Evolutionary conservation across 2,888 invertebrate genomes (phyloP).

Genomic region (Notodromas monacha): DNA sequence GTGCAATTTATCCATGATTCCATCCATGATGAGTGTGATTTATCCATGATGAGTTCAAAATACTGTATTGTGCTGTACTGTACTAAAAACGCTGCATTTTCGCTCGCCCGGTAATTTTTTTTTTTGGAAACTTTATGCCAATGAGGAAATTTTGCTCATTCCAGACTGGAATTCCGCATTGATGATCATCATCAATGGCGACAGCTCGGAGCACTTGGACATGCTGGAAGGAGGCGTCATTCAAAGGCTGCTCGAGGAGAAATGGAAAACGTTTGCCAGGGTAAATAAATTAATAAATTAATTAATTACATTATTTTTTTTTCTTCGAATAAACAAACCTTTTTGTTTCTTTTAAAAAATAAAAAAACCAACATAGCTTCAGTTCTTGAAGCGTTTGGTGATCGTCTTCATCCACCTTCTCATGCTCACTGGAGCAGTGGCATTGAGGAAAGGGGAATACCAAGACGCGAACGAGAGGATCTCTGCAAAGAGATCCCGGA

Average conservation of each 20-base stretch:
- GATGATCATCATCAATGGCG: slow-evolving; percentile 85
- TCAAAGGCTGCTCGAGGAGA: slow-evolving; percentile 77
- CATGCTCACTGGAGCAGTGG: slow-evolving; percentile 59
- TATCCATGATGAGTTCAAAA: too few relatives aligned
- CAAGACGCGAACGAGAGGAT: background rate
- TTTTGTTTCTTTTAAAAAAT: background rate
- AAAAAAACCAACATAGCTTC: too few relatives aligned
- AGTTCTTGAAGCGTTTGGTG: slow-evolving; percentile 62
- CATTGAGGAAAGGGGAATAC: slow-evolving; percentile 29
- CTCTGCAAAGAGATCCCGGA: too few relatives aligned
- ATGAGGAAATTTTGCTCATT: too few relatives aligned
- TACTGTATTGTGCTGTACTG: too few relatives aligned
- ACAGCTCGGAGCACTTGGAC: slow-evolving; percentile 85
- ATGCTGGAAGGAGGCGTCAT: slow-evolving; percentile 97
- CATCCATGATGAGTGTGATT: too few relatives aligned
- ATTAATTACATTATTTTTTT: background rate
- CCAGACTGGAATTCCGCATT: slow-evolving; percentile 92
- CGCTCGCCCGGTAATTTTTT: too few relatives aligned
- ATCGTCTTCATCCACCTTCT: slow-evolving; percentile 59
- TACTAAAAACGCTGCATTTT: too few relatives aligned
- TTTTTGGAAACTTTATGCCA: too few relatives aligned
- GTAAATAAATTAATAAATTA: slow-evolving; percentile 17
- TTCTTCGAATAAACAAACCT: background rate
- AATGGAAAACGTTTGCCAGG: slow-evolving; percentile 95
- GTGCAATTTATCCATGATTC: too few relatives aligned